These are phyloP conservation scores for Prionchulus punctatus DNA, from an alignment of 2,888 invertebrate species.

Conservation along the genomic window DNA sequence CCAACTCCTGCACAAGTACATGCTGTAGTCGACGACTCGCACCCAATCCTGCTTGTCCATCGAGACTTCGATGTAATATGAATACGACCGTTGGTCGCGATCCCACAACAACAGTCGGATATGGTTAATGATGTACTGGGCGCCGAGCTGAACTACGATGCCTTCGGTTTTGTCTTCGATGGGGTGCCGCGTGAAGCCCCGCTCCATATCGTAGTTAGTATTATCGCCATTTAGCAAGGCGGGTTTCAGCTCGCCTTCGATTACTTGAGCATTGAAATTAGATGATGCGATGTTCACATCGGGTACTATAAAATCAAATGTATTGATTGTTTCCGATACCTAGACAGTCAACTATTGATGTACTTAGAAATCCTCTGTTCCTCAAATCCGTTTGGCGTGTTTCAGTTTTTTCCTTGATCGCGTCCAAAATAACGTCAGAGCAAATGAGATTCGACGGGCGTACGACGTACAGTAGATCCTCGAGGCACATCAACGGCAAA, in stretches of 20 bases:
- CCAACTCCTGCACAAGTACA: constrained; percentile 86
- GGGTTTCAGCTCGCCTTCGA: constrained; percentile 71
- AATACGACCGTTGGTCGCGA: constrained; percentile 72
- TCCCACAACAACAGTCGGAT: constrained; percentile 85
- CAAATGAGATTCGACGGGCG: constrained; percentile 68
- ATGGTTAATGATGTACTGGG: constrained; percentile 68
- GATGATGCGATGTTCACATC: not conserved
- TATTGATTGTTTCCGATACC: not conserved
- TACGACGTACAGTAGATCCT: constrained; percentile 71
- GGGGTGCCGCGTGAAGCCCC: constrained; percentile 71
- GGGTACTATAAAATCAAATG: not conserved
- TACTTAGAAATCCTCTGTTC: constrained; percentile 48
- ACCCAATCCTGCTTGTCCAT: constrained; percentile 91
- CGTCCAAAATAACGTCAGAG: constrained; percentile 78
- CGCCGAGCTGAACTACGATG: constrained; percentile 19
- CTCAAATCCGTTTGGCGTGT: constrained; percentile 58
- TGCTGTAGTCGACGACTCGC: constrained; percentile 73
- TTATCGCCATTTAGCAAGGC: constrained; percentile 76
- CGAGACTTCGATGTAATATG: constrained; percentile 65
- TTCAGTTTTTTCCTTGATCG: constrained; percentile 69
- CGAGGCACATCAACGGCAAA: constrained; percentile 67
- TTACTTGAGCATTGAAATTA: not conserved
- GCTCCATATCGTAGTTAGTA: constrained; percentile 73
- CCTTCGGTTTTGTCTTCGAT: constrained; percentile 55
- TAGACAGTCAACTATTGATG: too few relatives aligned